Percentiles rank a stretch among this genome's conserved stretches.
These are phyloP conservation scores for Portevinia maculata DNA, from an alignment of 2,888 invertebrate species.

Conservation along the genomic window DNA sequence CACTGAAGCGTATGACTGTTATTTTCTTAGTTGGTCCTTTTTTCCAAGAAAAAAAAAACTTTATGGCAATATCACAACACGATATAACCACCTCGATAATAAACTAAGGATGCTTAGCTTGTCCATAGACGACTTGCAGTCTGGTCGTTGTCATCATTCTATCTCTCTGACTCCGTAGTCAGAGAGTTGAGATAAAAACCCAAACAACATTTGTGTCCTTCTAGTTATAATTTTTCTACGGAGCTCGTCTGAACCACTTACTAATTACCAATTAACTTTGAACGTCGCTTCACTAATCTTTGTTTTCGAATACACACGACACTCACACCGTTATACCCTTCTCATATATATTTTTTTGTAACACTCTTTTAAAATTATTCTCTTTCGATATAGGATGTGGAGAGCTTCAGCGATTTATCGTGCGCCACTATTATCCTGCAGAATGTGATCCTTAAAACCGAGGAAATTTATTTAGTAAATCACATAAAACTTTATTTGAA, in stretches of 20 bases:
- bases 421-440: slow-evolving; percentile 82
- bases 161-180: not conserved
- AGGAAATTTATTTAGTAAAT: slow-evolving; percentile 83
- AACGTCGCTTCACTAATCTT: slow-evolving; percentile 61
- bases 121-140: slow-evolving; percentile 54
- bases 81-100: slow-evolving; percentile 65
- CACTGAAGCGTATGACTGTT: slow-evolving; percentile 69
- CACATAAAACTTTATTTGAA: slow-evolving; percentile 83
- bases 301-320: slow-evolving; percentile 33
- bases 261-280: slow-evolving; percentile 78
- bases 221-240: slow-evolving; percentile 73
- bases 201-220: slow-evolving; percentile 68
- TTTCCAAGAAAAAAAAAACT: slow-evolving; percentile 24
- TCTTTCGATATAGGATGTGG: slow-evolving; percentile 78
- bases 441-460: slow-evolving; percentile 82
- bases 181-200: slow-evolving; percentile 35
- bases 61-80: slow-evolving; percentile 55
- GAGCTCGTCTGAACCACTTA: slow-evolving; percentile 67
- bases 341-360: slow-evolving; percentile 29
- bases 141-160: slow-evolving; percentile 6
- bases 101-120: slow-evolving; percentile 62
- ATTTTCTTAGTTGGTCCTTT: slow-evolving; percentile 23
- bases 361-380: slow-evolving; percentile 18
- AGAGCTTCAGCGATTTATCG: slow-evolving; percentile 82
- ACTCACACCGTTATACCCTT: slow-evolving; percentile 3